Evolutionary conservation across 37 sponge, comb jelly and placozoan species (phyloP), one percentile per base, ranked within the genome.

Genomic region (Trichoplax adhaerens): DNA sequence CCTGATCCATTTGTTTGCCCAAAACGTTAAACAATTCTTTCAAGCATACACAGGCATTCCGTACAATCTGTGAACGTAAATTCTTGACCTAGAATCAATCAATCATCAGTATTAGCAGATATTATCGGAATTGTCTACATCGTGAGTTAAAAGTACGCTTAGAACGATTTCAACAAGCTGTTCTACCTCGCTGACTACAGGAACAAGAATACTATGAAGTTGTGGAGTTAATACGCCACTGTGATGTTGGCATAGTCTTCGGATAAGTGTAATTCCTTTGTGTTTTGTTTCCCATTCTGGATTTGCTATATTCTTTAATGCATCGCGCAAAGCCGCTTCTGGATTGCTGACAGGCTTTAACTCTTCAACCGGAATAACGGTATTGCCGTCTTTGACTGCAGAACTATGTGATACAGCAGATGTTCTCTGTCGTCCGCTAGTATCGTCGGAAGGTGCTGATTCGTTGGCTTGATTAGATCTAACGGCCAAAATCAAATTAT

Each of bases 31-130:
- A 91, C 66, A 91, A 58, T 60, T 85, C 82, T 48, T 80, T 80
- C 5, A 91, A 54, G 56, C 90, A 84, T 50, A 69, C 79, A 76
- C 87, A 82, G 6, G 93, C 93, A 58, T 65, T 83, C n/a, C 83
- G 72, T 46, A 89, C 72, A 48, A 91, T 89, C 54, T 77, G 65
- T n/a, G 88, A 86, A 0, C 93, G 82, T 47, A 91, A 76, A 65
- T 91, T 91, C 81, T 84, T 84, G 48, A 91, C 90, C 89, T 88
- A 49, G 29, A 29, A 29, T 47, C 29, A 78, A 56, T 69, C 12
- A 75, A 8, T 10, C 10, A n/a, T 50, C 46, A n/a, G 52, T 8
- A 73, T 5, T 67, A 5, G 6, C 46, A 66, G 64, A 66, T 5
- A 73, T 53, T 68, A 10, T 51, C 48, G 70, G 4, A 71, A 71